Evolutionary conservation across 1,140 invertebrate genomes (phyloP), one percentile per base, ranked within the genome.

Genomic region (Sinella curviseta): DNA sequence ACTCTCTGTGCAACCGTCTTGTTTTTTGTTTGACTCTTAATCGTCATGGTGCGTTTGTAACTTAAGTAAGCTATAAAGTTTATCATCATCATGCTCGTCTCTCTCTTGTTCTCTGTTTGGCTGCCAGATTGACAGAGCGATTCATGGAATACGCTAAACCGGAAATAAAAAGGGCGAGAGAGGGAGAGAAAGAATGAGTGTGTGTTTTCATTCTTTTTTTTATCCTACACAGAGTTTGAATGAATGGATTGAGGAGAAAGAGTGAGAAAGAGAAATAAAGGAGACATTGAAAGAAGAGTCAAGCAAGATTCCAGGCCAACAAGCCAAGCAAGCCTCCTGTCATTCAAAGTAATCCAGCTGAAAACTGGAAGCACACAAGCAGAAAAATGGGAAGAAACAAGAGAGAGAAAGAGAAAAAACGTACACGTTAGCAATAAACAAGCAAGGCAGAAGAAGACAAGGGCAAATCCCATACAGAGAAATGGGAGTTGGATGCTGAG

Each of bases 301-400:
- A 48, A 20, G 39, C 8, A 48, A 48, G 39, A 48, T 48, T 48
- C 20, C 65, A 30, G n/a, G 65, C 28, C 30, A 30, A 33, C 26
- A 30, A 70, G 31, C 28, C 65, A 70, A 31, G 28, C 65, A 70
- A 70, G 65, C 12, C 65, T 70, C 3, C 65, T 70, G 65, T 70
- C 65, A 70, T 70, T 70, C 65, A 70, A 70, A 33, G 31, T 31
- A 70, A 70, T 70, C 65, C 65, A 70, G 65, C 65, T 70, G 65
- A 70, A 70, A 70, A 70, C 65, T 70, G 65, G 65, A 70, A 24
- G 65, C 65, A 70, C 26, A 70, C 26, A 70, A 70, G 28, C 65
- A 70, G 65, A 70, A 70, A 33, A 12, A 26, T 26, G 8, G 39
- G 20, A 48, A 48, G 39, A 17, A 8, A 8, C 4, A 48, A 17